Base-by-base conservation (phyloP, 2,797 vertebrate genomes). In the Galago senegalensis region DNA sequence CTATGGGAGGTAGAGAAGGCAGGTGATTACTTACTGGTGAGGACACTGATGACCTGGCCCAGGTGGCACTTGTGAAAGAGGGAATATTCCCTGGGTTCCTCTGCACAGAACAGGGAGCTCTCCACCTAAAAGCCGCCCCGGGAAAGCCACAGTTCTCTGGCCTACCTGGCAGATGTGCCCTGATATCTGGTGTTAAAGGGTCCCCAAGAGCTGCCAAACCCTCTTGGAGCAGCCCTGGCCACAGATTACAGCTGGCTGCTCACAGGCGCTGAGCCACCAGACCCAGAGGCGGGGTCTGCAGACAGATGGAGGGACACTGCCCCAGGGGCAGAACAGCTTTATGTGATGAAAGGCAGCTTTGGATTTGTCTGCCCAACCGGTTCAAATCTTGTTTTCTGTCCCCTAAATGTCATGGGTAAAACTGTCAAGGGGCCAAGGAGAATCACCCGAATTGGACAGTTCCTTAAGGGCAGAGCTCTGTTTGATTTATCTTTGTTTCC, bases 361-460 rank as follows among this genome's bases (percentile, higher is more conserved):
- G 53, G 18, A 29, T 43, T 34, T 72, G 63, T 95, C 87, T 72
- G 73, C 43, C 63, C 83, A 31, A 73, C 79, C 2, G 1, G 80
- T 83, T 95, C 70, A 89, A 84, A 34, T 49, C 60, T 69, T 87
- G 75, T 82, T 72, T 93, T 90, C 84, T 80, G 88, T 86, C 70
- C 69, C 76, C 43, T 91, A 95, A 95, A 94, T 81, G 81, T 85
- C 91, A 94, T 0, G 2, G 18, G 43, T 56, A 6, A 46, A 60
- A 61, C 58, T 86, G 82, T 72, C 77, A 89, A 46, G 65, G 49
- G 3, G 72, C 58, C 83, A 79, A 85, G 40, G 84, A 80, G 91
- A 89, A 53, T 77, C 83, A 53, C 93, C 76, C 40, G 81, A 77
- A 58, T 13, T 34, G 34, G 65, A 43, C 21, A 20, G 34, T 16